phyloP scores from a whole-genome alignment of 2,797 vertebrate species.

The Xenopus petersii region DNA sequence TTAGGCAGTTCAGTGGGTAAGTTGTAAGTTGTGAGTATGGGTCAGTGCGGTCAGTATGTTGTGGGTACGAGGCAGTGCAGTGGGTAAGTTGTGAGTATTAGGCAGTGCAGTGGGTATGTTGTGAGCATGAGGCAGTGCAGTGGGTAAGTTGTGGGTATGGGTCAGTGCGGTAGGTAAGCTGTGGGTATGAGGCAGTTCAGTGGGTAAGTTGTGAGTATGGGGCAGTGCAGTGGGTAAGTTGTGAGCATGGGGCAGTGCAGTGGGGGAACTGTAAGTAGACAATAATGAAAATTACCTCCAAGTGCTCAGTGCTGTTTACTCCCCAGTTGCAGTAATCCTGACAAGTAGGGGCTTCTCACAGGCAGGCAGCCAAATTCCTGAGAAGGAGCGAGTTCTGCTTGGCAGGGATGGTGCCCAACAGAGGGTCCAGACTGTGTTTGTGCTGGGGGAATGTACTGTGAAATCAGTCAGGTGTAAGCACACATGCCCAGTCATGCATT shows the following conservation, averaged over 20 bases:
- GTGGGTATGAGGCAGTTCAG: too few relatives aligned
- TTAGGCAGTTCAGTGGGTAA: too few relatives aligned
- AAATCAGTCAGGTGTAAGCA: background rate
- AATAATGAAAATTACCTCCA: slow-evolving; percentile 14
- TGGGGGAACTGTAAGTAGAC: too few relatives aligned
- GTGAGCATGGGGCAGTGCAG: background rate
- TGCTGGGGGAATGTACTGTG: background rate
- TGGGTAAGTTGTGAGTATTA: too few relatives aligned
- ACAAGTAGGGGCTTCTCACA: slow-evolving; percentile 22
- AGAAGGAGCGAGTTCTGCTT: background rate
- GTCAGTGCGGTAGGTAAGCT: background rate
- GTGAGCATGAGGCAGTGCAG: too few relatives aligned
- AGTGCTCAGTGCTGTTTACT: slow-evolving; percentile 1
- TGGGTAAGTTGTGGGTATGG: too few relatives aligned
- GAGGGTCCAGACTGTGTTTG: background rate
- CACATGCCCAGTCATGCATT: too few relatives aligned
- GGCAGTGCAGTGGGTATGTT: too few relatives aligned
- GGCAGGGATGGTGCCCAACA: background rate
- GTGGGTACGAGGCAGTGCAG: too few relatives aligned
- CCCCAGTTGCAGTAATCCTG: slow-evolving; percentile 6
- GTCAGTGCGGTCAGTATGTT: too few relatives aligned
- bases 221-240: background rate
- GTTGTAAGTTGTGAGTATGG: too few relatives aligned
- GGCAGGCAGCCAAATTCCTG: slow-evolving; percentile 28
- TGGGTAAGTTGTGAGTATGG: too few relatives aligned